Conservation (phyloP, 2,113 vertebrate species). For the Amphiprion ocellaris region DNA sequence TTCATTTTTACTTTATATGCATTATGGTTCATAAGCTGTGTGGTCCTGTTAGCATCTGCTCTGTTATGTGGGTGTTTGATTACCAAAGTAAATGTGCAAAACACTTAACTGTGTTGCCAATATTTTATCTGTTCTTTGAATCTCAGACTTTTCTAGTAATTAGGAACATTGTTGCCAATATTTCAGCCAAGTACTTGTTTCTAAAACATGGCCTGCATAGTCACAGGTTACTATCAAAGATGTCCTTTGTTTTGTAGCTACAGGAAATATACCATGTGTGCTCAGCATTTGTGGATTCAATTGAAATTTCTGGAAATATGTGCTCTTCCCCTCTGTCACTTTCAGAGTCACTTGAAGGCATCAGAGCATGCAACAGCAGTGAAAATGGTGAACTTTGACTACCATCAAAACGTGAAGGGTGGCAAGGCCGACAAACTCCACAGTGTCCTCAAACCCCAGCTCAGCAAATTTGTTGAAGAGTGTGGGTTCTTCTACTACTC, state of each 20-base stretch:
- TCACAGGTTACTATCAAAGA: not conserved
- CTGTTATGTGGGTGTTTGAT: too few relatives aligned
- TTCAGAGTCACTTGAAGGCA: conserved; percentile 96
- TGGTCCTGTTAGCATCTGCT: too few relatives aligned
- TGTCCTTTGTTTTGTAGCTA: not conserved
- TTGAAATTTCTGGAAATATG: not conserved
- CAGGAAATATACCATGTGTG: not conserved
- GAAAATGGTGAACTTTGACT: conserved; percentile 98
- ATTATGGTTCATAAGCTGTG: too few relatives aligned
- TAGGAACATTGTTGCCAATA: not conserved
- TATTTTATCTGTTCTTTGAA: not conserved
- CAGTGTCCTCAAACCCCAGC: conserved; percentile 91
- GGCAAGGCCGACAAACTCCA: conserved; percentile 95
- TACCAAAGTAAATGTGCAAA: too few relatives aligned
- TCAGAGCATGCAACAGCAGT: conserved; percentile 91
- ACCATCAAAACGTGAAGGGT: conserved; percentile 97
- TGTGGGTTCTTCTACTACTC: conserved; percentile 94
- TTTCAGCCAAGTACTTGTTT: not conserved
- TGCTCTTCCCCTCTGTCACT: not conserved
- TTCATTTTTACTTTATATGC: too few relatives aligned
- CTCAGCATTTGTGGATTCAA: not conserved
- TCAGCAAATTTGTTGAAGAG: conserved; percentile 92
- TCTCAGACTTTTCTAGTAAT: not conserved
- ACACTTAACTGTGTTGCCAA: not conserved
- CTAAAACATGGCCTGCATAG: not conserved